Conservation (phyloP, 2,888 invertebrate genomes). For the Xylocampa areola region DNA sequence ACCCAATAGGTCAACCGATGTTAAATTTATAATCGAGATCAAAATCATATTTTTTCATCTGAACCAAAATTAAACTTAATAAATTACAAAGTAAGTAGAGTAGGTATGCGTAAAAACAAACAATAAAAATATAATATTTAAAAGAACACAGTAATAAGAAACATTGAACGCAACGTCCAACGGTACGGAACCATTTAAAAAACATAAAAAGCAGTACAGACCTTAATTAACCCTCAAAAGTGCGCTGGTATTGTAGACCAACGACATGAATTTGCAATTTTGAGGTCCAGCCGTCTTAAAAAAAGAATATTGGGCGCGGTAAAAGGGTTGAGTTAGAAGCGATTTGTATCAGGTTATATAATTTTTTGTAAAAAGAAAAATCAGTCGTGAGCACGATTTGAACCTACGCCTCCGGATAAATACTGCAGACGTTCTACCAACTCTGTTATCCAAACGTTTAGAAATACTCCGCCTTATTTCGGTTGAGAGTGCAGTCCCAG, state of each 20-base stretch:
- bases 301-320: conserved; percentile 20
- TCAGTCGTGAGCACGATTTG: no score
- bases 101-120: conserved; percentile 7
- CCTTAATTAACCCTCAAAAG: conserved; percentile 50
- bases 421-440: no score
- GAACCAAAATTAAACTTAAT: neutral
- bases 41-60: no score
- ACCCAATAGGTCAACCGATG: no score
- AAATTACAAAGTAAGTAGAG: no score
- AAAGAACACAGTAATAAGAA: conserved; percentile 35
- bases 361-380: no score
- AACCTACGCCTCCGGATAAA: no score
- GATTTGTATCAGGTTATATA: neutral
- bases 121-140: conserved; percentile 27
- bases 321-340: conserved; percentile 1
- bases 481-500: no score
- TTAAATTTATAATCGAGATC: no score
- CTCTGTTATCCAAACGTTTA: no score
- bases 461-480: no score
- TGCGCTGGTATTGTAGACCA: conserved; percentile 47
- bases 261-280: conserved; percentile 54
- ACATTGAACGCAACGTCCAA: conserved; percentile 30
- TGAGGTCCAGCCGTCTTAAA: conserved; percentile 46
- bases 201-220: conserved; percentile 41
- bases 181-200: conserved; percentile 43